A percentile compares a stretch with the other conserved stretches of the same genome.
These are phyloP conservation scores for Physella acuta DNA, from an alignment of 1,140 invertebrate species.

Conservation along the genomic window DNA sequence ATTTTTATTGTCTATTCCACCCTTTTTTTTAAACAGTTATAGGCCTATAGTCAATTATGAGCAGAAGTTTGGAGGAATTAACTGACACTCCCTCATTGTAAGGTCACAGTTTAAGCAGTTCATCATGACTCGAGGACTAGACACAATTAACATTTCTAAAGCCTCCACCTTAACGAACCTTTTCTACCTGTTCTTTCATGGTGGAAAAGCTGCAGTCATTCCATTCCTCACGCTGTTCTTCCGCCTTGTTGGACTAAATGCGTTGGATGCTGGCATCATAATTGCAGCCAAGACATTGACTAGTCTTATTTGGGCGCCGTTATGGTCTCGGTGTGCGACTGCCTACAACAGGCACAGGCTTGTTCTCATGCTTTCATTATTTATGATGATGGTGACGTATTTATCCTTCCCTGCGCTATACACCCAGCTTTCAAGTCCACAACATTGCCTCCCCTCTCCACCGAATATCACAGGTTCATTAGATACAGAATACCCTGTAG, in stretches of 20 bases:
- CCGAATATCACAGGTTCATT: no score
- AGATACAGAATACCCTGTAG: no score
- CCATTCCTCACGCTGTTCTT: conserved; percentile 55
- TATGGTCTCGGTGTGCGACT: conserved; percentile 51
- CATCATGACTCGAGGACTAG: conserved; percentile 27
- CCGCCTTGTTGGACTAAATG: conserved; percentile 47
- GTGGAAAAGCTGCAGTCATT: conserved; percentile 50
- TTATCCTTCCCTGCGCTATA: conserved; percentile 42
- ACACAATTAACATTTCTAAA: conserved; percentile 44
- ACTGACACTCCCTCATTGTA: no score
- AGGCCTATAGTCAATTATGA: no score
- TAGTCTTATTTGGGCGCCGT: conserved; percentile 50
- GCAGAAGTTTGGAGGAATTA: no score
- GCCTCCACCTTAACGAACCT: conserved; percentile 48
- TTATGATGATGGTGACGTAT: conserved; percentile 48
- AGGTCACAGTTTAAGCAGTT: no score
- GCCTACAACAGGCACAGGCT: conserved; percentile 43
- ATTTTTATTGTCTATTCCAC: no score
- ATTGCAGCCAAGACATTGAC: conserved; percentile 50
- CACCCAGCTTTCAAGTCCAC: conserved; percentile 22
- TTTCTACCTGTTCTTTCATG: conserved; percentile 52
- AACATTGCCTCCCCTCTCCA: conserved; percentile 1
- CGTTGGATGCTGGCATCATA: conserved; percentile 49
- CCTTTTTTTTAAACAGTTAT: no score
- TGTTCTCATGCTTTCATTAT: conserved; percentile 48